phyloP scores from a whole-genome alignment of 2,888 invertebrate genomes.

The Anaspis maculata region DNA sequence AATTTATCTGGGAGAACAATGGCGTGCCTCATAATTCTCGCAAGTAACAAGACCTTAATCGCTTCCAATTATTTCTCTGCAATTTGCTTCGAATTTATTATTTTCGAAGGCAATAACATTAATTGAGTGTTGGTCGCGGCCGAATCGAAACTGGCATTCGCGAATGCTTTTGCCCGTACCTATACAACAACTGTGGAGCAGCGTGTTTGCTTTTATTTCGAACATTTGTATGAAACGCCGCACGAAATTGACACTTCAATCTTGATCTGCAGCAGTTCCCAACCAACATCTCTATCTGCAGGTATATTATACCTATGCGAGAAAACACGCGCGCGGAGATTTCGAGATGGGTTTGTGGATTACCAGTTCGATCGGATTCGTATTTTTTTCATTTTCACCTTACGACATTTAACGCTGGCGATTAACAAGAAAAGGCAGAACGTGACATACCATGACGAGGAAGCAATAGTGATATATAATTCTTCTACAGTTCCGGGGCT shows the following conservation, averaged over 20 bases:
- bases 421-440: too few relatives aligned
- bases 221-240: slow-evolving; percentile 25
- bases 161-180: too few relatives aligned
- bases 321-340: too few relatives aligned
- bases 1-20: too few relatives aligned
- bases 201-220: slow-evolving; percentile 24
- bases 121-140: slow-evolving; percentile 16
- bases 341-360: too few relatives aligned
- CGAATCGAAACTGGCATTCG: slow-evolving; percentile 8
- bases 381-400: too few relatives aligned
- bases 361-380: too few relatives aligned
- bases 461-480: too few relatives aligned
- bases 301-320: too few relatives aligned
- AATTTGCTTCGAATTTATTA: slow-evolving; percentile 18
- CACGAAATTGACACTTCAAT: slow-evolving; percentile 27
- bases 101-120: slow-evolving; percentile 19
- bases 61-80: slow-evolving; percentile 16
- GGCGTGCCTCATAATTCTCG: slow-evolving; percentile 2
- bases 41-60: slow-evolving; percentile 10
- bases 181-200: slow-evolving; percentile 1
- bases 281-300: slow-evolving; percentile 9
- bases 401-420: too few relatives aligned
- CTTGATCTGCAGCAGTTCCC: slow-evolving; percentile 20
- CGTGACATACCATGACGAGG: too few relatives aligned
- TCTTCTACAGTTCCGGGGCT: too few relatives aligned